A percentile compares a stretch with the other conserved stretches of the same genome.
Evolutionary conservation across 2,888 invertebrate genomes (phyloP).

Genomic region (Thumatha senex): DNA sequence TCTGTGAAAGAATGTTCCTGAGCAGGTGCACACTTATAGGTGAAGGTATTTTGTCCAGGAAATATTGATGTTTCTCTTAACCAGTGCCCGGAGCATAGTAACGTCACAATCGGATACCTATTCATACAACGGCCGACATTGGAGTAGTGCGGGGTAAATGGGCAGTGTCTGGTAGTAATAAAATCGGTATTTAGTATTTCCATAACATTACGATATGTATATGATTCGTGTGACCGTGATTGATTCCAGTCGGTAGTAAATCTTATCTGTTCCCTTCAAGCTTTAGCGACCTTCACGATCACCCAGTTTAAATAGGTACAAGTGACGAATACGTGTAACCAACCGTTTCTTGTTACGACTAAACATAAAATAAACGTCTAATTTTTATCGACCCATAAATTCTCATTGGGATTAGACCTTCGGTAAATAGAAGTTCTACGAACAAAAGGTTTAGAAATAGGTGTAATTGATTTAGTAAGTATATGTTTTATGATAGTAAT

Average conservation of each 20-base stretch:
- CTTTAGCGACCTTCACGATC: constrained; percentile 51
- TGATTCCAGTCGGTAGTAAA: constrained; percentile 53
- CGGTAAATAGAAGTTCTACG: not conserved
- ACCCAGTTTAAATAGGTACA: constrained; percentile 45
- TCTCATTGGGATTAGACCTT: constrained; percentile 6
- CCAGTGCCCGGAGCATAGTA: too few species aligned
- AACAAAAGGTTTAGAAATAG: not conserved
- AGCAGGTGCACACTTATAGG: too few species aligned
- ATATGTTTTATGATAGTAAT: too few species aligned
- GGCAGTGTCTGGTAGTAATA: constrained; percentile 8
- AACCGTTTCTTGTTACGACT: constrained; percentile 11
- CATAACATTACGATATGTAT: constrained; percentile 49
- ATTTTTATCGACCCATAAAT: constrained; percentile 15
- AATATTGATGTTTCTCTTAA: too few species aligned
- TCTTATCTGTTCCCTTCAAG: constrained; percentile 48
- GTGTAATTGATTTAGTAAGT: too few species aligned
- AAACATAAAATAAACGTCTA: constrained; percentile 14
- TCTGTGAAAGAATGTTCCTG: too few species aligned
- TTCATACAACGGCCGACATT: too few species aligned
- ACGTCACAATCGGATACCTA: too few species aligned
- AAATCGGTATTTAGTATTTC: constrained; percentile 35
- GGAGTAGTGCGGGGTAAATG: too few species aligned
- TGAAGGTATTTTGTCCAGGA: too few species aligned
- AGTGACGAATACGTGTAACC: constrained; percentile 48
- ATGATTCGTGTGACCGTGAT: constrained; percentile 46